Percentiles rank a stretch among this genome's conserved stretches.
Evolutionary conservation across 2,113 vertebrate species (phyloP).

Genomic region (Cromileptes altivelis): DNA sequence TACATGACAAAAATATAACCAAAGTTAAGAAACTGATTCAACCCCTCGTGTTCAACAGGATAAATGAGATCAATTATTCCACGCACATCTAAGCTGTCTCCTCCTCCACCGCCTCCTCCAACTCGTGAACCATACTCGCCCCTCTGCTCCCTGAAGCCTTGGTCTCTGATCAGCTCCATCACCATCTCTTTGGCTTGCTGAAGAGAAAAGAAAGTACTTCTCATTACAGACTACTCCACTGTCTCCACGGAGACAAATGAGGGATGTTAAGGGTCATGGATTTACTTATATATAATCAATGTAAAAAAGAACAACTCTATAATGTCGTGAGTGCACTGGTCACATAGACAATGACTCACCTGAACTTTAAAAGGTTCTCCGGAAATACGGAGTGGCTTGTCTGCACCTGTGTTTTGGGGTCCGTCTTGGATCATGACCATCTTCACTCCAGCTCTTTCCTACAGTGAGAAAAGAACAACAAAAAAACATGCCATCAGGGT

Average conservation of each 20-base stretch:
- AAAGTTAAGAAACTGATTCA: not conserved
- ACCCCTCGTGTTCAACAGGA: fast-evolving
- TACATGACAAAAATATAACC: constrained; percentile 50
- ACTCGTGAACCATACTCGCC: constrained; percentile 96
- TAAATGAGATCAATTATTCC: not conserved
- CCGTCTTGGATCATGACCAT: constrained; percentile 99
- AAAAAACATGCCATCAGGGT: not conserved
- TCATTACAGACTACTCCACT: not conserved
- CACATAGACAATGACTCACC: constrained; percentile 69
- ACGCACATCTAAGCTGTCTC: constrained; percentile 95
- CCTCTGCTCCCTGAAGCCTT: constrained; percentile 97
- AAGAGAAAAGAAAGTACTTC: constrained; percentile 19
- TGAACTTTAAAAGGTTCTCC: constrained; percentile 99
- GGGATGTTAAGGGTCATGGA: not conserved
- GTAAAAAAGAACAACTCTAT: not conserved
- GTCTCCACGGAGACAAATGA: not conserved
- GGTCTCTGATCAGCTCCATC: constrained; percentile 98
- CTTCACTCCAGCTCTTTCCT: constrained; percentile 98
- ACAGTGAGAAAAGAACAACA: not conserved
- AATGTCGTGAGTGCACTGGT: no score
- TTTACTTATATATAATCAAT: no score
- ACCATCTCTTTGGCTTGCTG: constrained; percentile 99
- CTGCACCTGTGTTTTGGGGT: constrained; percentile 97
- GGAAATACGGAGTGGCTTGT: constrained; percentile 98
- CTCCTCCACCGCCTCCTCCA: constrained; percentile 86